Percentiles rank a stretch among this genome's conserved stretches.
phyloP scores from a whole-genome alignment of 2,113 vertebrate species.

The Bubo blakistoni region DNA sequence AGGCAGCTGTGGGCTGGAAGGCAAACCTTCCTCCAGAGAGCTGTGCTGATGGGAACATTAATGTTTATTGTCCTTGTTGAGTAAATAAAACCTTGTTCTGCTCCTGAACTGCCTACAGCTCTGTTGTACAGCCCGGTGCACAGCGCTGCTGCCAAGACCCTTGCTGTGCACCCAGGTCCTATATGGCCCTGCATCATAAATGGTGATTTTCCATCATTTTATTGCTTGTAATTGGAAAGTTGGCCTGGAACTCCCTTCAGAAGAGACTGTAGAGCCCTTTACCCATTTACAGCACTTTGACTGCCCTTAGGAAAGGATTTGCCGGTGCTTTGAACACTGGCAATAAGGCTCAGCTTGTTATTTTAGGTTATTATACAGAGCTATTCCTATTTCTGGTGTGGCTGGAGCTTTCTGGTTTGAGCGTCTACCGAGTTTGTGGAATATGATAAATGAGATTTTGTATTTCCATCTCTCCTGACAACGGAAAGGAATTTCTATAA shows the following conservation, averaged over 20 bases:
- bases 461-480: constrained; percentile 22
- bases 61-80: not conserved
- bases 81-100: not conserved
- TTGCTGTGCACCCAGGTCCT: not conserved
- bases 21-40: not conserved
- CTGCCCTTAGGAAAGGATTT: constrained; percentile 1
- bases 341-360: not conserved
- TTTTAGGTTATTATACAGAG: constrained; percentile 13
- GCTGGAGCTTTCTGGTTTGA: not conserved
- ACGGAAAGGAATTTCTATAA: not conserved
- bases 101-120: not conserved
- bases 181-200: not conserved
- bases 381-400: not conserved
- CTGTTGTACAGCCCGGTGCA: rapidly evolving
- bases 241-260: not conserved
- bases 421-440: not conserved
- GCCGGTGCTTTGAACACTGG: rapidly evolving
- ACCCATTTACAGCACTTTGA: not conserved
- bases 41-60: not conserved
- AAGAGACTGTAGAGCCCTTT: not conserved
- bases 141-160: not conserved
- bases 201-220: not conserved
- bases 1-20: not conserved
- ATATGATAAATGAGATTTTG: constrained; percentile 31
- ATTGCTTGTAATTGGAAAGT: not conserved